Evolutionary conservation across 2,113 vertebrate genomes (phyloP), one percentile per base, ranked within the genome.

Genomic region (Canis aureus): DNA sequence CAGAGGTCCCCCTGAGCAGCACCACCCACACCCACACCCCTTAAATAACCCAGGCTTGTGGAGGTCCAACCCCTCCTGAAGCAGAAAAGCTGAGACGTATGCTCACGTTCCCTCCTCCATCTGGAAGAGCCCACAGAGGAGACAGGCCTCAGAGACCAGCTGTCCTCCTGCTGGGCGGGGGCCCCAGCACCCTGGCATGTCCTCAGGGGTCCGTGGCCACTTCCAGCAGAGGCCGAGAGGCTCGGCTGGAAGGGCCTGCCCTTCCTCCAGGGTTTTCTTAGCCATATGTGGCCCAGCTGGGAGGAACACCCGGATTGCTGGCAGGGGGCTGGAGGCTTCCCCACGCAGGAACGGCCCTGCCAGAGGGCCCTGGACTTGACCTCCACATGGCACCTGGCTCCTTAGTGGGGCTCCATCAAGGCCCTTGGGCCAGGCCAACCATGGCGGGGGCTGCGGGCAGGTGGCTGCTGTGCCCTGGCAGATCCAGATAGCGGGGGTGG

Each of bases 41-140:
- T 49, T 67, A 3, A 2, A 20, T 13, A 53, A 16, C 81, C 88
- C 38, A 11, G 29, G 2, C 43, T 13, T 4, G 16, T 62, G 38
- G 88, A 43, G 29, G 78, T 15, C 73, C 12, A 11, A 76, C 53
- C 73, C 74, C 38, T 53, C 43, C 38, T 1, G 76, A 5, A 2
- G 53, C 78, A 38, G 93, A 69, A 80, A 84, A 89, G 43, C 93
- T 1, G 27, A 57, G 43, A 79, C 89, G 62, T 64, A 85, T 4
- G 49, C 13, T 4, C 1, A 2, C 5, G 9, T 22, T 16, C 66
- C n/a, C 38, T 53, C 35, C 82, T 66, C 9, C 1, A 20, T 25
- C 11, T 9, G 32, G 60, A 69, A 60, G 64, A 59, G 16, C 12
- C 59, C 59, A 5, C 3, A 5, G 69, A 17, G 29, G 3, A 62